phyloP scores from a whole-genome alignment of 2,797 vertebrate genomes.

The Vultur gryphus region DNA sequence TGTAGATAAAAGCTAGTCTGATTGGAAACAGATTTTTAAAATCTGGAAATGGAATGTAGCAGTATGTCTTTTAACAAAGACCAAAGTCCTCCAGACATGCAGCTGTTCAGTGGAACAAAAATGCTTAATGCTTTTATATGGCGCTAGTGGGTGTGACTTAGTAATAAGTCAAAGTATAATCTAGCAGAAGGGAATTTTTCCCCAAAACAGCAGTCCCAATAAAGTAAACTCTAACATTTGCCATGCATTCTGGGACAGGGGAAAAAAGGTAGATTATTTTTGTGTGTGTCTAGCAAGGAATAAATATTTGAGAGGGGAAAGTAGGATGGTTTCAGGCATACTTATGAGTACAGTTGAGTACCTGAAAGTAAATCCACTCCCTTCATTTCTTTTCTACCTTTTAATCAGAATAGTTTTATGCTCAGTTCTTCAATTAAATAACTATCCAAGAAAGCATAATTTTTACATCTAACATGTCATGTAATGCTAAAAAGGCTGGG shows the following conservation, averaged over 20 bases:
- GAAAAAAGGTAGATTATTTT: neutral
- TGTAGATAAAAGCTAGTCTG: neutral
- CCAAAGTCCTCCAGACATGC: neutral
- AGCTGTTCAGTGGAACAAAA: neutral
- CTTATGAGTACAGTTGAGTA: neutral
- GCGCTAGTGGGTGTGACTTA: neutral
- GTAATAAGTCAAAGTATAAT: neutral
- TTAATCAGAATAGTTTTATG: neutral
- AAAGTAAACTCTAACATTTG: neutral
- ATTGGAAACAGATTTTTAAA: neutral
- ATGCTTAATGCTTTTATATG: neutral
- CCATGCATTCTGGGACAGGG: accelerated
- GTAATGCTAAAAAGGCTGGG: neutral
- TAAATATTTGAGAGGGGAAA: neutral
- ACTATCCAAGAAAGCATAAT: neutral
- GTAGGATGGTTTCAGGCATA: neutral
- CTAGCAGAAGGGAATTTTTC: neutral
- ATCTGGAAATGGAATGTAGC: neutral
- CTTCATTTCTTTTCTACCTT: neutral
- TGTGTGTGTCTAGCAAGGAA: neutral
- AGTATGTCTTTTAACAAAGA: neutral
- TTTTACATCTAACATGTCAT: neutral
- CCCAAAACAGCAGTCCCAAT: neutral
- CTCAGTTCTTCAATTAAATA: neutral
- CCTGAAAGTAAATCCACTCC: neutral